phyloP scores from a whole-genome alignment of 1,140 invertebrate genomes.

The Ostrea edulis region DNA sequence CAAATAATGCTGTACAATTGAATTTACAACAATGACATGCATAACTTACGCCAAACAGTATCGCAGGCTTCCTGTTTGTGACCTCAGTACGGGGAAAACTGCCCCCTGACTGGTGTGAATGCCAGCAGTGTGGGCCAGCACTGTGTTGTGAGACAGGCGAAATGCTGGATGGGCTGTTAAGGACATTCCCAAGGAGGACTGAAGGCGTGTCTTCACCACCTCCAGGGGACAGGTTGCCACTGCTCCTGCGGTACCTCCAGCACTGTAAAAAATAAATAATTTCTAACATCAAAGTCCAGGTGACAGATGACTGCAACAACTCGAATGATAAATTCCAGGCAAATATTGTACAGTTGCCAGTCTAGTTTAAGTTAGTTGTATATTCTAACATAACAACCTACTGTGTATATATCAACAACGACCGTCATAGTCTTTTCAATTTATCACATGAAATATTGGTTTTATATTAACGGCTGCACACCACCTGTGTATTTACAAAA shows the following conservation, averaged over 20 bases:
- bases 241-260: constrained; percentile 96
- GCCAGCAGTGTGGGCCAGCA: constrained; percentile 25
- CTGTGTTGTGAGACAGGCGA: constrained; percentile 12
- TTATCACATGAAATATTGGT: no score
- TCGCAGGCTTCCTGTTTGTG: neutral
- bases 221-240: constrained; percentile 98
- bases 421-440: no score
- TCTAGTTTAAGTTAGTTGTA: no score
- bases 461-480: no score
- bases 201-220: constrained; percentile 98
- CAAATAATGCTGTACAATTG: no score
- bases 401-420: no score
- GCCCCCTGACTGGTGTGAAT: neutral
- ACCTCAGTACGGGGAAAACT: neutral
- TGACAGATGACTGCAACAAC: no score
- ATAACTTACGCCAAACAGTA: constrained; percentile 25
- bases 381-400: no score
- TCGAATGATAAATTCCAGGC: no score
- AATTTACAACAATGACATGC: no score
- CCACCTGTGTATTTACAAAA: no score
- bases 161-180: constrained; percentile 38
- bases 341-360: no score
- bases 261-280: constrained; percentile 82
- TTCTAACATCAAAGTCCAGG: neutral
- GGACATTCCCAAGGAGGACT: constrained; percentile 86